Base-by-base conservation (phyloP, 2,797 vertebrate species). In the Gymnopithys bicolor region DNA sequence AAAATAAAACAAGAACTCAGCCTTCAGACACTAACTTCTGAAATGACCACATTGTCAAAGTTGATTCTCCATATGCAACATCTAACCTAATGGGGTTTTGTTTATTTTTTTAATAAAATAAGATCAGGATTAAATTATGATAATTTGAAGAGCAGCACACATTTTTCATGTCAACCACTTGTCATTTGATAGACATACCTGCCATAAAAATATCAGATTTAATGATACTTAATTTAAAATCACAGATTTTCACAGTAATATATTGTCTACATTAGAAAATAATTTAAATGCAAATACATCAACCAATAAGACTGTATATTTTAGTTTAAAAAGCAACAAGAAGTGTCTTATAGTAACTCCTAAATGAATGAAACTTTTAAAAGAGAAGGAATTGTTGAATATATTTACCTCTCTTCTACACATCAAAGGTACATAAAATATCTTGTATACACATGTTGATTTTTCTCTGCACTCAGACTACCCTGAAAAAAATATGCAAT, bases 241-340 rank as follows among this genome's bases (percentile, higher is more conserved):
- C 48, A 80, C 28, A 78, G 10, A 25, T 90, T 94, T 91, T 88
- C 53, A 73, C 53, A 59, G 16, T 48, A 67, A 78, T 4, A 0
- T 68, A 13, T 70, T 74, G 24, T 74, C 19, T 77, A 28, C 35
- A 58, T 52, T 84, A 86, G 8, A 30, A 95, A 94, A 91, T 84
- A 82, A 82, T 93, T 95, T 89, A 89, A 93, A 86, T 84, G 45
- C 37, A 89, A 91, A 94, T 82, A 18, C n/a, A 63, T 39, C n/a
- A 71, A 56, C 2, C 19, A 68, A 9, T 75, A 55, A 68, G n/a
- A 56, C 33, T 45, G 3, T 39, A 39, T 46, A 48, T 7, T 78
- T 89, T 27, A n/a, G 64, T 70, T 84, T 68, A 10, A 59, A 80
- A 60, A 32, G 9, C 35, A 49, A 64, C n/a, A 48, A 46, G 28